Evolutionary conservation across 2,113 vertebrate genomes (phyloP).

Genomic region (Scartelaos histophorus): DNA sequence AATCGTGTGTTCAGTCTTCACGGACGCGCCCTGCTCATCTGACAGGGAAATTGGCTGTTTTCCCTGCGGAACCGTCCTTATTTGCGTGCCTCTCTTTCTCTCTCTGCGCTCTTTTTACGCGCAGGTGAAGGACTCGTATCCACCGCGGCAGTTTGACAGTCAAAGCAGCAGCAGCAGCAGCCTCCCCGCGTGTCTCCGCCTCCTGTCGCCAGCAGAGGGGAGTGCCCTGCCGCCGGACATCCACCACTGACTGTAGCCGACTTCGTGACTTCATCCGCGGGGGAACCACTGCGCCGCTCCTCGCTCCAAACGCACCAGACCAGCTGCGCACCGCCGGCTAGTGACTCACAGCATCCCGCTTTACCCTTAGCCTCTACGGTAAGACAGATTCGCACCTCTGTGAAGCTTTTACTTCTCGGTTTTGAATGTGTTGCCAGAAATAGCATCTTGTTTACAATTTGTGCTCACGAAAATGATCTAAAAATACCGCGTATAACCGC

Average conservation of each 20-base stretch:
- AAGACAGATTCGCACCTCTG: constrained; percentile 4
- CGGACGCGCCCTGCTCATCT: constrained; percentile 1
- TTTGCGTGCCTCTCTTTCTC: constrained; percentile 43
- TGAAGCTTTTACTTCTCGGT: neutral
- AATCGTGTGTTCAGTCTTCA: neutral
- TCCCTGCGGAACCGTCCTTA: constrained; percentile 38
- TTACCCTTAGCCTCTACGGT: constrained; percentile 56
- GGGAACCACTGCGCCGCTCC: constrained; percentile 17
- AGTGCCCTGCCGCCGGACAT: constrained; percentile 41
- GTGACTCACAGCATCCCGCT: constrained; percentile 15
- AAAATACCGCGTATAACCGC: neutral
- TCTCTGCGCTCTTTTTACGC: constrained; percentile 46
- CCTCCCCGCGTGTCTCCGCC: constrained; percentile 44
- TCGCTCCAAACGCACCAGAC: constrained; percentile 7
- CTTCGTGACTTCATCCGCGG: constrained; percentile 18
- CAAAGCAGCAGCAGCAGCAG: constrained; percentile 47
- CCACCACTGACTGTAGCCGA: constrained; percentile 29
- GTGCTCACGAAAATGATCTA: neutral
- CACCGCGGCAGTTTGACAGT: constrained; percentile 54
- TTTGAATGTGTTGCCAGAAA: neutral
- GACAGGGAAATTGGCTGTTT: neutral
- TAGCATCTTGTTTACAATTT: neutral
- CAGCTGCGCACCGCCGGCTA: neutral
- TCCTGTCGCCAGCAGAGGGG: constrained; percentile 54
- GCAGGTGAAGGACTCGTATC: constrained; percentile 35